Conservation (phyloP, 2,888 invertebrate genomes). For the Eupithecia subumbrata region DNA sequence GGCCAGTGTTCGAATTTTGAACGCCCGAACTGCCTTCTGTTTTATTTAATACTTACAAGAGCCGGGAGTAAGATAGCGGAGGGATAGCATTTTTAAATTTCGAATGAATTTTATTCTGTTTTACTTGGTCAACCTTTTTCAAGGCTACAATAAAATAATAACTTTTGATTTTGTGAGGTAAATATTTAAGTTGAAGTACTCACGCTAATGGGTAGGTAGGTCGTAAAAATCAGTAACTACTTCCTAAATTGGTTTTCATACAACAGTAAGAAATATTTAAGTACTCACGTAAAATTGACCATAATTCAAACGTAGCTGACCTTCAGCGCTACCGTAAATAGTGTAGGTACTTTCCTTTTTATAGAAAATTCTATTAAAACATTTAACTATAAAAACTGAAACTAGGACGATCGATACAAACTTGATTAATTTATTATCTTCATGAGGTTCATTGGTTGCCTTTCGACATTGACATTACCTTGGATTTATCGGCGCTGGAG, state of each 20-base stretch:
- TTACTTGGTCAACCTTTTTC: neutral
- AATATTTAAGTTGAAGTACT: neutral
- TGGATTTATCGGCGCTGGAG: slow-evolving; percentile 34
- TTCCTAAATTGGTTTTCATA: neutral
- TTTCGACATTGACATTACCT: slow-evolving; percentile 38
- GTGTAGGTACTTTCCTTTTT: neutral
- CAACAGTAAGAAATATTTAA: neutral
- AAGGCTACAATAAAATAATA: neutral
- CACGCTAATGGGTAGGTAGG: neutral
- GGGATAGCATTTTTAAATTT: neutral
- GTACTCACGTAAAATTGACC: neutral
- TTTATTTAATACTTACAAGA: slow-evolving; percentile 21
- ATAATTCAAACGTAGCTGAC: neutral
- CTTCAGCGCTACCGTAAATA: slow-evolving; percentile 8
- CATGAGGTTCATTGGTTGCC: slow-evolving; percentile 45
- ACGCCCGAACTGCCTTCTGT: slow-evolving; percentile 21
- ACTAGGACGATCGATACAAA: slow-evolving; percentile 29
- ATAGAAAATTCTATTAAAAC: slow-evolving; percentile 14
- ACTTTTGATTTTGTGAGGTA: neutral
- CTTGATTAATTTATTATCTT: slow-evolving; percentile 45
- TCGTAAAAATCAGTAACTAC: neutral
- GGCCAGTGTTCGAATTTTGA: slow-evolving; percentile 24
- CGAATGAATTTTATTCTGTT: neutral
- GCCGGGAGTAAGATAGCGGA: neutral
- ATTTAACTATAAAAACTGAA: slow-evolving; percentile 11